Conservation (phyloP, 2,888 invertebrate genomes). For the Aspidiotus destructor region DNA sequence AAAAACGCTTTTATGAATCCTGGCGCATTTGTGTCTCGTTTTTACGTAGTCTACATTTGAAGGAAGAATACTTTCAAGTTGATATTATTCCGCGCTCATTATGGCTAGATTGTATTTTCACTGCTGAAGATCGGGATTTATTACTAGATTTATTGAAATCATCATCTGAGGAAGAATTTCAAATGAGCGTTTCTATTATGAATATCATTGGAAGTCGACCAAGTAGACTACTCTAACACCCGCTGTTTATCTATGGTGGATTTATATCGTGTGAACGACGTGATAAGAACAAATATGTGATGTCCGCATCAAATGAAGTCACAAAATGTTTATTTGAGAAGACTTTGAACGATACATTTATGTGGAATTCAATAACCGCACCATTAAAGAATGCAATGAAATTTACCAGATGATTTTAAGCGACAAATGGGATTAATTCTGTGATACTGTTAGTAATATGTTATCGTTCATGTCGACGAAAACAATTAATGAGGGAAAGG, state of each 20-base stretch:
- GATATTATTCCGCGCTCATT: conserved; percentile 5
- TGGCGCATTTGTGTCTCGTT: conserved; percentile 2
- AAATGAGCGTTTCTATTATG: conserved; percentile 13
- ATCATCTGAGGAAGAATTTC: conserved; percentile 3
- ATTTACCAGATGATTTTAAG: conserved; percentile 10
- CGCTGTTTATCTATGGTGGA: conserved; percentile 11
- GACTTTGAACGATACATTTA: conserved; percentile 5
- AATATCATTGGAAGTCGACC: conserved; percentile 15
- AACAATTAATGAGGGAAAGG: conserved; percentile 8
- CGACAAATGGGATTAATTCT: conserved; percentile 9
- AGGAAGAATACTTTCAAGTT: conserved; percentile 7
- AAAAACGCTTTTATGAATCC: not conserved
- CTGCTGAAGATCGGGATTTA: conserved; percentile 10
- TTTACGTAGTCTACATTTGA: conserved; percentile 1
- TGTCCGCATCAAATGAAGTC: not conserved
- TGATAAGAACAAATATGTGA: conserved; percentile 14
- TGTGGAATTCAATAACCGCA: conserved; percentile 3
- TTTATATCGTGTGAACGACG: conserved; percentile 15
- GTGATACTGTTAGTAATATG: not conserved
- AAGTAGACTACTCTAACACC: conserved; percentile 16
- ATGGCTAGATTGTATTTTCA: conserved; percentile 8
- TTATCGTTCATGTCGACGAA: conserved; percentile 5
- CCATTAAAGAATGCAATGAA: conserved; percentile 12
- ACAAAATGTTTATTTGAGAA: conserved; percentile 3
- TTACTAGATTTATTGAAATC: not conserved